Evolutionary conservation across 1,140 invertebrate genomes (phyloP).

Genomic region (Helicoverpa armigera): DNA sequence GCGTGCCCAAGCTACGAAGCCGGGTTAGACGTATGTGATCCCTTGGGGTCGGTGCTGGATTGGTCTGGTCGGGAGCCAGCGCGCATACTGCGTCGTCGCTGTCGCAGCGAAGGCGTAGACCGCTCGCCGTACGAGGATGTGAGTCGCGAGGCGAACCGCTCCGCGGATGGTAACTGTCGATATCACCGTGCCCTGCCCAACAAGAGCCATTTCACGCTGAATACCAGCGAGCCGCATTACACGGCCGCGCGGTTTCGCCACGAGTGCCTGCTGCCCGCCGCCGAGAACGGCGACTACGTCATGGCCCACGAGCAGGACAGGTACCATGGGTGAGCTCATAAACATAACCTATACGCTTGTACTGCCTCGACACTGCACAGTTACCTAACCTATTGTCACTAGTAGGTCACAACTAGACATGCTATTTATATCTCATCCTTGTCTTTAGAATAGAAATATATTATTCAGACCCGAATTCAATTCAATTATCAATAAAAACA

Average conservation of each 20-base stretch:
- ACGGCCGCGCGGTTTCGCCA: constrained; percentile 65
- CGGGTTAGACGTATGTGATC: constrained; percentile 81
- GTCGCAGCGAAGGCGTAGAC: constrained; percentile 81
- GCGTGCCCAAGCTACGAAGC: constrained; percentile 80
- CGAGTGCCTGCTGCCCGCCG: constrained; percentile 73
- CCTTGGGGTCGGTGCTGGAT: constrained; percentile 76
- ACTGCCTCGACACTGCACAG: constrained; percentile 1
- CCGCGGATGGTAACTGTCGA: constrained; percentile 65
- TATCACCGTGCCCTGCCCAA: constrained; percentile 68
- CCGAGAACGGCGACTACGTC: constrained; percentile 80
- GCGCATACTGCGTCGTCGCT: constrained; percentile 77
- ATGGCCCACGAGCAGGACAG: constrained; percentile 77
- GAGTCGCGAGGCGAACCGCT: constrained; percentile 66
- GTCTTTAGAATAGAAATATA: background rate
- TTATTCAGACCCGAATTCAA: background rate
- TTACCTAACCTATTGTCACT: constrained; percentile 35
- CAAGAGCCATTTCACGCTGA: constrained; percentile 80
- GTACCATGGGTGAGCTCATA: constrained; percentile 70
- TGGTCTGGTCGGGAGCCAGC: constrained; percentile 77
- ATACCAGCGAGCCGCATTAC: constrained; percentile 65
- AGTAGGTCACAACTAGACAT: background rate
- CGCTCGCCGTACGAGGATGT: constrained; percentile 82
- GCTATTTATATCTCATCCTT: background rate
- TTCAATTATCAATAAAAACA: constrained; percentile 5
- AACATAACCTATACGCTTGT: constrained; percentile 39